These are phyloP conservation scores for Choloepus didactylus DNA, from an alignment of 2,797 vertebrate species.

Conservation along the genomic window DNA sequence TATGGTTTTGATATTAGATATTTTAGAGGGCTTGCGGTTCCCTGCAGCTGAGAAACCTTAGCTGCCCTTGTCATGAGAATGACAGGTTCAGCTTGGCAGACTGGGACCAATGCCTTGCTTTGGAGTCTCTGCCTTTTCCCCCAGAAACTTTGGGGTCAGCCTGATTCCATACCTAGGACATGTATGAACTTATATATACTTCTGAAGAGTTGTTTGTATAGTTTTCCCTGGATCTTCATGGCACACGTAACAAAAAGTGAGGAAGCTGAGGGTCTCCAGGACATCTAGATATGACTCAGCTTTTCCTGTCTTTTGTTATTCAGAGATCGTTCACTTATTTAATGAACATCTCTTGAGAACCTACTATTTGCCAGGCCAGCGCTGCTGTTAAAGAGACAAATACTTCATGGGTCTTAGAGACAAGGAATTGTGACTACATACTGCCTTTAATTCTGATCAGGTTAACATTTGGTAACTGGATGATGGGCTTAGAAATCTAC, in stretches of 20 bases:
- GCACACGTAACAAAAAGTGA: neutral
- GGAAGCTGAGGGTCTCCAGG: neutral
- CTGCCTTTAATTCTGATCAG: neutral
- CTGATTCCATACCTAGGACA: constrained; percentile 49
- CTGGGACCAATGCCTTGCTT: neutral
- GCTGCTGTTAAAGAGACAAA: neutral
- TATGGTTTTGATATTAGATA: constrained; percentile 59
- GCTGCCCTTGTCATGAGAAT: constrained; percentile 31
- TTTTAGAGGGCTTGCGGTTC: constrained; percentile 63
- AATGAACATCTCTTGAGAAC: neutral
- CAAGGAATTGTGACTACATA: neutral
- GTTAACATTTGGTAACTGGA: neutral
- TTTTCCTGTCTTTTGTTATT: neutral
- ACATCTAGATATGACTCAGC: neutral
- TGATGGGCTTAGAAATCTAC: neutral
- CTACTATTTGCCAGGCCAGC: neutral
- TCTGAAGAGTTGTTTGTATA: constrained; percentile 59
- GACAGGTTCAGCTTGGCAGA: neutral
- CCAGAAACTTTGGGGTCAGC: neutral
- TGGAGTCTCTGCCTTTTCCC: neutral
- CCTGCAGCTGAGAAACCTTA: neutral
- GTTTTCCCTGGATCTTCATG: neutral
- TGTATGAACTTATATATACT: constrained; percentile 27
- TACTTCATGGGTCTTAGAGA: neutral
- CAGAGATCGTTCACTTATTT: neutral